Evolutionary conservation across 2,888 invertebrate species (phyloP), one percentile per base, ranked within the genome.

Genomic region (Erebia aethiops): DNA sequence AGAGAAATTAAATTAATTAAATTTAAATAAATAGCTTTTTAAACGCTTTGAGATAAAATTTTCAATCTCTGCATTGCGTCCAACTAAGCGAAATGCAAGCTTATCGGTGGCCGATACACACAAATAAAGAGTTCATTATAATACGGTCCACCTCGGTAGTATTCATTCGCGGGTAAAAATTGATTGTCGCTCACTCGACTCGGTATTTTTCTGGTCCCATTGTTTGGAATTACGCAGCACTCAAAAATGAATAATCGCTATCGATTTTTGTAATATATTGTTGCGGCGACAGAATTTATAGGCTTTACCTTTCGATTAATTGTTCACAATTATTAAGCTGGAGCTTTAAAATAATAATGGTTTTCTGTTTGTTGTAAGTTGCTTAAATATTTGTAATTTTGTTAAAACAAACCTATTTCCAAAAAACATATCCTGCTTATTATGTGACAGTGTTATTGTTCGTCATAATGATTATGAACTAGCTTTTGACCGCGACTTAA

Each of bases 31-130:
- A 62, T 43, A 46, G 67, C 56, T 66, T 66, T 67, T 67, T 52
- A 62, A 49, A 14, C 21, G 13, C 46, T 62, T 62, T 52, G 51
- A 64, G 51, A 35, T 64, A 64, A 10, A 52, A 35, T 51, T 10
- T 49, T 16, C 64, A 51, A 64, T 51, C 65, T 43, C 65, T 43
- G 65, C 65, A 65, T 56, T 65, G 54, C 52, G 65, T n/a, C 18
- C 21, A 51, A 63, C 51, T 64, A 65, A 65, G 43, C 56, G 43
- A 65, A 54, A 43, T 16, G 43, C 41, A 4, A 62, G 62, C 18
- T 35, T 65, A 56, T 92, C 91, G 90, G 89, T 87, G 86, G 82
- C 86, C 84, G 87, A 87, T 90, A 91, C 90, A 91, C 88, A 91
- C 90, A 91, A 91, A 91, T 88, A 88, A 88, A 90, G 88, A 87